Percentiles rank a stretch among this genome's conserved stretches.
Conservation (phyloP, 2,797 vertebrate species). For the Serranus cabrilla region DNA sequence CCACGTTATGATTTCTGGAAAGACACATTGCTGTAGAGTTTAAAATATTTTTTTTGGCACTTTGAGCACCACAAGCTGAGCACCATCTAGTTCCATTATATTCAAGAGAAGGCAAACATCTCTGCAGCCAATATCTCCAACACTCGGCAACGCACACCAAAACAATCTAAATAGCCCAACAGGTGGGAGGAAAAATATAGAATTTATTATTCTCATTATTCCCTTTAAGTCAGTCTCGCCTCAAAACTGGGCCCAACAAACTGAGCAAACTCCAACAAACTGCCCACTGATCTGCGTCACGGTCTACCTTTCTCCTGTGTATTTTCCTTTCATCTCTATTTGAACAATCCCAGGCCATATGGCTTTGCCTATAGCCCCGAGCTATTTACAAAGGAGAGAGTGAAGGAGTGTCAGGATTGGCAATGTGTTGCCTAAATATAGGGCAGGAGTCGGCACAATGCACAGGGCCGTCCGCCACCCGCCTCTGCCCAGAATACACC, state of each 20-base stretch:
- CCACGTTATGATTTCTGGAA: no score
- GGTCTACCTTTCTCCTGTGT: constrained; percentile 21
- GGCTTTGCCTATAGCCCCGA: constrained; percentile 65
- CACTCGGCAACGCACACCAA: no score
- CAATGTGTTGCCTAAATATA: constrained; percentile 83
- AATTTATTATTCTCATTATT: no score
- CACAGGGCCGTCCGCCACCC: constrained; percentile 78
- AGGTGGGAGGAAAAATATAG: no score
- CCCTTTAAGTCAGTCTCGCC: no score
- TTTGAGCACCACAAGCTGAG: no score
- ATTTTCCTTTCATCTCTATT: constrained; percentile 58
- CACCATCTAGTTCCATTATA: no score
- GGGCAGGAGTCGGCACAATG: constrained; percentile 85
- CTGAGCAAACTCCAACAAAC: constrained; percentile 15
- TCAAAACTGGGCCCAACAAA: constrained; percentile 9
- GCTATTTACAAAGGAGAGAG: constrained; percentile 82
- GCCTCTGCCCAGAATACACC: constrained; percentile 85
- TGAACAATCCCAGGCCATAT: constrained; percentile 71
- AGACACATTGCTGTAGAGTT: no score
- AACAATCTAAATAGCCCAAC: no score
- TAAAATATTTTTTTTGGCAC: no score
- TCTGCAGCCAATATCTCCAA: no score
- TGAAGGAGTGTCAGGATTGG: constrained; percentile 78
- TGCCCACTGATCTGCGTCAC: constrained; percentile 8
- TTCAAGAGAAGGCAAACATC: no score